Evolutionary conservation across 2,797 vertebrate species (phyloP).

Genomic region (Odontamblyopus lacepedii): DNA sequence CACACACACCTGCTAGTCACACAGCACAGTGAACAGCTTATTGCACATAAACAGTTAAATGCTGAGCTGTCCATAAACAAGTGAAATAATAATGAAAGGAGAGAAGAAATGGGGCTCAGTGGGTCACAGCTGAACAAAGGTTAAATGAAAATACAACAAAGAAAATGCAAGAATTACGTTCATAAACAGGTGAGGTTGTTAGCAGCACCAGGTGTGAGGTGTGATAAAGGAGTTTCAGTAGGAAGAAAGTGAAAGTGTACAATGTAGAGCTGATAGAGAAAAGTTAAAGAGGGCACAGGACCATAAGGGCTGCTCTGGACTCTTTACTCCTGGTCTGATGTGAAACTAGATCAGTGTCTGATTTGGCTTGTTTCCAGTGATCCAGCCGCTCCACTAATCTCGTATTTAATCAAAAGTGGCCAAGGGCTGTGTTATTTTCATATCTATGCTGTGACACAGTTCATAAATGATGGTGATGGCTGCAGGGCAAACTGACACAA

Average conservation of each 20-base stretch:
- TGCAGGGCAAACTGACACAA: neutral
- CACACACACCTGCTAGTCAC: too few species aligned
- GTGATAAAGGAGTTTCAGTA: neutral
- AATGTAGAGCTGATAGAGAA: too few species aligned
- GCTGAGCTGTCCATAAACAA: too few species aligned
- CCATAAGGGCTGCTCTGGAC: neutral
- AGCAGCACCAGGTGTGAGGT: neutral
- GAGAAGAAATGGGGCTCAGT: too few species aligned
- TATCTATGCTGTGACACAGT: constrained; percentile 18
- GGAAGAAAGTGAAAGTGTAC: too few species aligned
- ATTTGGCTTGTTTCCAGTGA: constrained; percentile 21
- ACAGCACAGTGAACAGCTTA: too few species aligned
- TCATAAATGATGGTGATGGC: constrained; percentile 1
- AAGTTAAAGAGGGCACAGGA: neutral
- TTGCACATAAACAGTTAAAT: too few species aligned
- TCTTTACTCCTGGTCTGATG: neutral
- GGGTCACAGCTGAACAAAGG: too few species aligned
- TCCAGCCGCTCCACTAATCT: constrained; percentile 6
- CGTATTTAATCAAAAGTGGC: constrained; percentile 7
- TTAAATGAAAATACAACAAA: neutral
- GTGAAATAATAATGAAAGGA: too few species aligned
- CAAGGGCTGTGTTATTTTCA: constrained; percentile 17
- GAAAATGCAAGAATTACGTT: neutral
- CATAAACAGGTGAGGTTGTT: neutral
- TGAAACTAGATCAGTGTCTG: neutral